Base-by-base conservation (phyloP, 2,888 invertebrate species). In the Lamellibrachia satsuma region DNA sequence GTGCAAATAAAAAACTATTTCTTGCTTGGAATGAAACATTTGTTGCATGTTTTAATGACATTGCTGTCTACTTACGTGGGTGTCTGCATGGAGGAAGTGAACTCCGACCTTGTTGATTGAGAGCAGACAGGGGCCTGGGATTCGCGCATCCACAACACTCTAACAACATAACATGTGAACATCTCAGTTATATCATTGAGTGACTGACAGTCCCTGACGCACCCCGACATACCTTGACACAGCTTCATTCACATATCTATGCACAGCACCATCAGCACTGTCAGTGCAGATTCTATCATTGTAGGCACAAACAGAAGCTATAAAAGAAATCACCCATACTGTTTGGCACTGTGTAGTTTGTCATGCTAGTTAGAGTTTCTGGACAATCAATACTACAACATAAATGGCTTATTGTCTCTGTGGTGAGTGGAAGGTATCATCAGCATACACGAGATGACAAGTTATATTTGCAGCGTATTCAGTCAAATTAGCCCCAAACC, bases 51-150 rank as follows among this genome's bases (percentile, higher is more conserved):
- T 6, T 39, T 27, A n/a, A 2, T 4, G 22, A 75, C 22, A 22
- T 75, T 75, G 75, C 75, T 8, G 57, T 75, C 22, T 75, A 92
- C 97, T 97, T 96, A 97, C 98, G 97, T 99, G 99, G 90, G 98
- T 98, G 96, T 98, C 97, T 95, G 98, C 98, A 96, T 99, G 98
- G 96, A 99, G 97, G 97, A 99, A 98, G 96, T 99, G 98, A 90
- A 99, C 98, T 90, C 99, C 99, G 95, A 98, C 98, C 94, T 98
- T 97, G 97, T 99, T 99, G 93, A 99, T 97, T 60, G 99, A 99
- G 96, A 99, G 97, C 96, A 99, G 98, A 96, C 98, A 98, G 95
- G 99, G 99, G 94, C 98, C 97, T 97, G 98, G 98, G 96, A 98
- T 97, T 94, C 97, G 97, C 91, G 97, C 97, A 94, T 98, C 98